Conservation (phyloP, 2,797 vertebrate species). For the Bradypodion ventrale region DNA sequence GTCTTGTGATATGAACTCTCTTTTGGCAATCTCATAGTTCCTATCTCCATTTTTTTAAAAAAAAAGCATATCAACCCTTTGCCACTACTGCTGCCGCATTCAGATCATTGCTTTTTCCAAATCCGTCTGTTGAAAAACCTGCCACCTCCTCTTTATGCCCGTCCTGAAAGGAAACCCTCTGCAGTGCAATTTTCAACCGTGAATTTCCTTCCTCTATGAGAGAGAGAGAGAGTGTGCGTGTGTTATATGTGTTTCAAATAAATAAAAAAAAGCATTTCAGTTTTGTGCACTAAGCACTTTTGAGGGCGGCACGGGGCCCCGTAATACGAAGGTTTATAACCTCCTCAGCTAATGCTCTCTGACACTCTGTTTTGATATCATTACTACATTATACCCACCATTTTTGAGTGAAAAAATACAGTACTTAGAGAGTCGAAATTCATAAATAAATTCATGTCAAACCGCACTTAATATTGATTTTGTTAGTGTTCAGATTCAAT, state of each 20-base stretch:
- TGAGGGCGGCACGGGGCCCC: constrained; percentile 86
- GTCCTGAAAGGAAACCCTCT: constrained; percentile 65
- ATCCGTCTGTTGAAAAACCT: constrained; percentile 22
- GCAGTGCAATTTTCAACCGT: constrained; percentile 68
- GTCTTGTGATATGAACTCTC: not conserved
- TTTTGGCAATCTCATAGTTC: not conserved
- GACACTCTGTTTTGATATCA: constrained; percentile 99
- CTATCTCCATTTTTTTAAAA: not conserved
- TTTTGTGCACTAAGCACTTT: constrained; percentile 98
- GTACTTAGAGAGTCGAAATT: constrained; percentile 99
- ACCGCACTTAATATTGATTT: constrained; percentile 99
- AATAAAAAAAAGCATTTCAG: constrained; percentile 77
- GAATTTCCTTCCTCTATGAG: constrained; percentile 68
- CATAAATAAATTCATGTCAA: constrained; percentile 99
- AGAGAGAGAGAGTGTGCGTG: constrained; percentile 69
- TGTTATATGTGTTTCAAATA: constrained; percentile 72
- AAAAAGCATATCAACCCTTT: not conserved
- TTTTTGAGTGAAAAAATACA: constrained; percentile 99
- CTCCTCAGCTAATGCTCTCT: constrained; percentile 95
- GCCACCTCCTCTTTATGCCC: constrained; percentile 30
- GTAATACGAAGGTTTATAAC: constrained; percentile 96
- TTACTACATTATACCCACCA: constrained; percentile 99
- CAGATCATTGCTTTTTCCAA: constrained; percentile 39
- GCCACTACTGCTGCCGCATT: constrained; percentile 42
- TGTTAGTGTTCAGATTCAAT: constrained; percentile 99